Evolutionary conservation across 1,140 invertebrate species (phyloP).

Genomic region (Tetraneura akinire): DNA sequence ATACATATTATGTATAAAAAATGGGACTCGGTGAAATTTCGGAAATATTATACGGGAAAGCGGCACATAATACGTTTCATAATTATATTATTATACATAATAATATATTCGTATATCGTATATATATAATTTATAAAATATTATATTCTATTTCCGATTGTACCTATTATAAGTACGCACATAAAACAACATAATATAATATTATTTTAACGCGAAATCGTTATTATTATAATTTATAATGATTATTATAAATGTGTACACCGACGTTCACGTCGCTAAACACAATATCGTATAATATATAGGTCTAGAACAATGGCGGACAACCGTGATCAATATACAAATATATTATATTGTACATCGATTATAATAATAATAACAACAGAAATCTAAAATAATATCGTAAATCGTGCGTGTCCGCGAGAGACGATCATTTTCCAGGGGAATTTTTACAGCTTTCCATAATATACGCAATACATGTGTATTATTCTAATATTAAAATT

Average conservation of each 20-base stretch:
- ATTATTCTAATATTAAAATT: too few species aligned
- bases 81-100: neutral
- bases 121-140: too few species aligned
- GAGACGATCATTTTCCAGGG: neutral
- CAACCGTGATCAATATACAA: slow-evolving; percentile 20
- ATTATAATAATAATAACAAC: neutral
- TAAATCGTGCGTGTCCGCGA: slow-evolving; percentile 27
- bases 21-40: neutral
- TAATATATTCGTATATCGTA: too few species aligned
- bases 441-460: slow-evolving; percentile 15
- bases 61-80: neutral
- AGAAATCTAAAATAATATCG: neutral
- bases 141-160: too few species aligned
- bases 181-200: too few species aligned
- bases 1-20: too few species aligned
- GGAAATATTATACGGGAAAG: neutral
- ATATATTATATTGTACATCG: neutral
- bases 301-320: slow-evolving; percentile 2
- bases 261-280: too few species aligned
- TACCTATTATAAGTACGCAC: too few species aligned
- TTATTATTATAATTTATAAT: too few species aligned
- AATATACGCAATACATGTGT: too few species aligned
- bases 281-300: neutral
- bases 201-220: too few species aligned
- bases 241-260: too few species aligned